Evolutionary conservation across 2,888 invertebrate genomes (phyloP), one percentile per base, ranked within the genome.

Genomic region (Ichneumon xanthorius): DNA sequence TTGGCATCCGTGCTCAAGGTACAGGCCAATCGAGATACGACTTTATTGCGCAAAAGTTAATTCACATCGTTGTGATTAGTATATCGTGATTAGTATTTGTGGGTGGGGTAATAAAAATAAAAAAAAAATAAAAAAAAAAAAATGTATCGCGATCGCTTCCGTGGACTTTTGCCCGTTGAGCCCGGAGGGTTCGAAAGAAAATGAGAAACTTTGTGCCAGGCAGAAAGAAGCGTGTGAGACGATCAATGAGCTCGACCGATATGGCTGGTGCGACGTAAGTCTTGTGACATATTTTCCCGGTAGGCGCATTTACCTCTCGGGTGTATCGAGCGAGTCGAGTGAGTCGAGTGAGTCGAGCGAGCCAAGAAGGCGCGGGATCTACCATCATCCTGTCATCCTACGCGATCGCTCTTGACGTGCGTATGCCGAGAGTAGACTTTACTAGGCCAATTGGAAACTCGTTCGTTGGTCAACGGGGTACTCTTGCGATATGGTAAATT

Each of bases 371-470:
- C 79, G 70, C 78, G 61, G 73, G 65, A 26, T 80, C 87, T 81
- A 70, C 86, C 79, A 87, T 87, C 87, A 87, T 87, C 85, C 79
- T 87, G 86, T 87, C 87, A 87, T 80, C 82, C 77, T 72, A 58
- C 63, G 73, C 65, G 70, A 80, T 65, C 83, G 65, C 61, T 63
- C 26, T 16, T 75, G 84, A 84, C 73, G 76, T 71, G 65, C 76
- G 63, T 53, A 84, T 82, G 22, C 77, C 33, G 84, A 88, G 63
- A 63, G 26, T 33, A 63, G 87, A 86, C 87, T 89, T 90, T 90
- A 89, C 88, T 88, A 82, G 86, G 87, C 55, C 88, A 88, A 78
- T 71, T 82, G 87, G 82, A 89, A 90, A 85, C 76, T 85, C 80
- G 76, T 87, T 88, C 85, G 88, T 87, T 87, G 78, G 80, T 84